Evolutionary conservation across 2,797 vertebrate genomes (phyloP).

Genomic region (Diceros bicornis): DNA sequence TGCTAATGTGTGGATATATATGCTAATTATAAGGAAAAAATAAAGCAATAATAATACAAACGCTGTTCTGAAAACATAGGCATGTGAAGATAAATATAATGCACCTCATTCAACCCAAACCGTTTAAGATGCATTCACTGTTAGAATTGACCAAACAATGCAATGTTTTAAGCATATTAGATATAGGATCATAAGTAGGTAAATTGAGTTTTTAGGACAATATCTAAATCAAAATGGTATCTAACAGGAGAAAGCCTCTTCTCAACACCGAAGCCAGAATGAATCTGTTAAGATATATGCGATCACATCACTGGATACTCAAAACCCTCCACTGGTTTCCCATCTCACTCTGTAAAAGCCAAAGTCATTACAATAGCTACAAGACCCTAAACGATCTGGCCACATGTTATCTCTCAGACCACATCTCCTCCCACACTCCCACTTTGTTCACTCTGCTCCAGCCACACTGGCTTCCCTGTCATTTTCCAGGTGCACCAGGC

Average conservation of each 20-base stretch:
- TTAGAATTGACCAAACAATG: not conserved
- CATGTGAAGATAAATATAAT: not conserved
- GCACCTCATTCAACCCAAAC: not conserved
- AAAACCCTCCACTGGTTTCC: not conserved
- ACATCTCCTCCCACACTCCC: not conserved
- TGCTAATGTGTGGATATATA: not conserved
- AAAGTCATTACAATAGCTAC: not conserved
- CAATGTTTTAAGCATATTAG: constrained; percentile 15
- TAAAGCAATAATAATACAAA: constrained; percentile 19
- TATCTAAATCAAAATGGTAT: constrained; percentile 36
- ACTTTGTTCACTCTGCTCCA: not conserved
- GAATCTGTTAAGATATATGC: not conserved
- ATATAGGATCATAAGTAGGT: not conserved
- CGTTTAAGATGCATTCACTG: not conserved
- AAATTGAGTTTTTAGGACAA: constrained; percentile 19
- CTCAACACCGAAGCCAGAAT: not conserved
- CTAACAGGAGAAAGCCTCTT: not conserved
- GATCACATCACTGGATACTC: not conserved
- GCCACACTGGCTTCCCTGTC: not conserved
- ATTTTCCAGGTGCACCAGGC: not conserved
- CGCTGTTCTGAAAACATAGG: not conserved
- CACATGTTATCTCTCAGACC: not conserved
- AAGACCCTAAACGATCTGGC: not conserved
- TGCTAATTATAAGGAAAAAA: not conserved
- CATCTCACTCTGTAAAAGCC: not conserved